Evolutionary conservation across 2,113 vertebrate species (phyloP).

Genomic region (Glareola pratincola): DNA sequence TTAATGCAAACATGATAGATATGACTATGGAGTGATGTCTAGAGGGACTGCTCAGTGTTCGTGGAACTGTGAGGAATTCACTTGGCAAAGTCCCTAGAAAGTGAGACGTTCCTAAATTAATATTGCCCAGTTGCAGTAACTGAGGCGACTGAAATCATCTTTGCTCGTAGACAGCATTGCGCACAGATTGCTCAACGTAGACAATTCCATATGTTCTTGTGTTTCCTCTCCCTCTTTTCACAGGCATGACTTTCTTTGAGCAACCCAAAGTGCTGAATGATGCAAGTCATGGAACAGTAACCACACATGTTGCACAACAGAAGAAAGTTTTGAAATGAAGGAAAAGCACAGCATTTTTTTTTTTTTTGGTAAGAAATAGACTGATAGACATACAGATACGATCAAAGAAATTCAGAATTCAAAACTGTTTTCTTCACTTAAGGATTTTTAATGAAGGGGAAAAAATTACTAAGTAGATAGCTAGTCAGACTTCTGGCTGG

Average conservation of each 20-base stretch:
- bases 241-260: not conserved
- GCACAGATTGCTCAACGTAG: not conserved
- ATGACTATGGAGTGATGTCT: not conserved
- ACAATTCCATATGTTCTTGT: not conserved
- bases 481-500: not conserved
- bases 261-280: not conserved
- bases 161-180: not conserved
- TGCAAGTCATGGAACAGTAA: not conserved
- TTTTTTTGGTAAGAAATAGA: not conserved
- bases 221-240: not conserved
- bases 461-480: not conserved
- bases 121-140: not conserved
- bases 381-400: not conserved
- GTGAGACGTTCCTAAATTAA: constrained; percentile 30
- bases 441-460: not conserved
- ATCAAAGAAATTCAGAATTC: not conserved
- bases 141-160: not conserved
- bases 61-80: constrained; percentile 10
- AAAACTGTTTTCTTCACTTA: not conserved
- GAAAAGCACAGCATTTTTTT: not conserved
- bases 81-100: not conserved
- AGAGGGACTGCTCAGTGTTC: not conserved
- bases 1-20: not conserved
- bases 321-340: not conserved
- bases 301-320: not conserved